phyloP scores from a whole-genome alignment of 2,113 vertebrate species.

The Centropus unirufus region DNA sequence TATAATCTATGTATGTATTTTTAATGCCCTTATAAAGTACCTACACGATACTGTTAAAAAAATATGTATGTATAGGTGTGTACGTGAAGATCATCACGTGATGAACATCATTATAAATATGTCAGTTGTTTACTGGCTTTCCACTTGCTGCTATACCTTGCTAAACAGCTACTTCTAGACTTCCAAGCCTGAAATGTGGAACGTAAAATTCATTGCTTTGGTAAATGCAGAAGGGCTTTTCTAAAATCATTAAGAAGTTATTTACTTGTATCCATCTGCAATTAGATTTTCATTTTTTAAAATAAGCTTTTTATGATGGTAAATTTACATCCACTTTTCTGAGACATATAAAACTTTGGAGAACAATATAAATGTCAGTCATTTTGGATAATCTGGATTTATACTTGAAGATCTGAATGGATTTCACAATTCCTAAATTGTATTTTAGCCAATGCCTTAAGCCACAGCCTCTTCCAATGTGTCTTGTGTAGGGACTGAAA shows the following conservation, averaged over 20 bases:
- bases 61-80: fast-evolving
- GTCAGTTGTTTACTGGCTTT: neutral
- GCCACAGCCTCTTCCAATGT: neutral
- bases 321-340: neutral
- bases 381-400: slow-evolving; percentile 5
- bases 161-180: neutral
- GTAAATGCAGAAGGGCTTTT: neutral
- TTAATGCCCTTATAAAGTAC: neutral
- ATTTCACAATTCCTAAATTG: neutral
- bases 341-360: neutral
- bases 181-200: neutral
- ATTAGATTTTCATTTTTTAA: neutral
- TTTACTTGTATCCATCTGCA: neutral
- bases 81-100: neutral
- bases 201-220: neutral
- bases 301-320: neutral
- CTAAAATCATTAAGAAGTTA: neutral
- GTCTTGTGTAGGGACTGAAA: neutral
- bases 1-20: no score
- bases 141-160: neutral
- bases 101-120: neutral
- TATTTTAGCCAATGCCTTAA: neutral
- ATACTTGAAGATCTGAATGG: neutral
- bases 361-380: neutral
- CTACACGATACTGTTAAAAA: neutral